Evolutionary conservation across 2,797 vertebrate genomes (phyloP).

Genomic region (Dromococcyx pavoninus): DNA sequence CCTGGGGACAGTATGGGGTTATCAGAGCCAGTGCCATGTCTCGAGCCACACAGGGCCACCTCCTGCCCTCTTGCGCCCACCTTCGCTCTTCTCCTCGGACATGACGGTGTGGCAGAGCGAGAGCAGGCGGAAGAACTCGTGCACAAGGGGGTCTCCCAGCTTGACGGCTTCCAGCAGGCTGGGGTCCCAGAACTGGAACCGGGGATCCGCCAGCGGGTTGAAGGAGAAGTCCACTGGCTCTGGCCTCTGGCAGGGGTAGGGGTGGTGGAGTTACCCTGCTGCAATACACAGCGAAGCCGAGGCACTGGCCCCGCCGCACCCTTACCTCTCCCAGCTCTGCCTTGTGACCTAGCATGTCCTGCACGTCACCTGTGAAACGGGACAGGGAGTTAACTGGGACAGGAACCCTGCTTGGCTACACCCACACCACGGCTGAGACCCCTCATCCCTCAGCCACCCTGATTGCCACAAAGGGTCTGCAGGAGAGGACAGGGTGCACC

Average conservation of each 20-base stretch:
- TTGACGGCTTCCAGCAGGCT: slow-evolving; percentile 87
- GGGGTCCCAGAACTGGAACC: slow-evolving; percentile 89
- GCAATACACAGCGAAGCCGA: fast-evolving
- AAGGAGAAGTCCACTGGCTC: slow-evolving; percentile 90
- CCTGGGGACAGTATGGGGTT: slow-evolving; percentile 66
- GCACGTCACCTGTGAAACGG: slow-evolving; percentile 79
- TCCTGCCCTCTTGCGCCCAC: fast-evolving
- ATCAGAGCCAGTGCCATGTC: fast-evolving
- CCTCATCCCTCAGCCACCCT: too few species aligned
- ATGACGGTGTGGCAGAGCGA: slow-evolving; percentile 94
- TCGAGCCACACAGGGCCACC: fast-evolving
- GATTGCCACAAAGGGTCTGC: fast-evolving
- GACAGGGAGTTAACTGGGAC: background rate
- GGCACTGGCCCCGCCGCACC: fast-evolving
- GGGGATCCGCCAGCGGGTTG: slow-evolving; percentile 85
- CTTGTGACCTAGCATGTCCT: slow-evolving; percentile 79
- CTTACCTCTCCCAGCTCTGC: slow-evolving; percentile 78
- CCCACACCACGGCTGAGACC: background rate
- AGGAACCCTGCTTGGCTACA: background rate
- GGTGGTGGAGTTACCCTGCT: fast-evolving
- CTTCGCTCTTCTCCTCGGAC: slow-evolving; percentile 87
- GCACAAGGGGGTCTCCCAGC: slow-evolving; percentile 81
- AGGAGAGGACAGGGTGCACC: background rate
- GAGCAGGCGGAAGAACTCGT: slow-evolving; percentile 92
- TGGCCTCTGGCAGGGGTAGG: slow-evolving; percentile 58